Evolutionary conservation across 2,113 vertebrate species (phyloP).

Genomic region (Pseudorasbora parva): DNA sequence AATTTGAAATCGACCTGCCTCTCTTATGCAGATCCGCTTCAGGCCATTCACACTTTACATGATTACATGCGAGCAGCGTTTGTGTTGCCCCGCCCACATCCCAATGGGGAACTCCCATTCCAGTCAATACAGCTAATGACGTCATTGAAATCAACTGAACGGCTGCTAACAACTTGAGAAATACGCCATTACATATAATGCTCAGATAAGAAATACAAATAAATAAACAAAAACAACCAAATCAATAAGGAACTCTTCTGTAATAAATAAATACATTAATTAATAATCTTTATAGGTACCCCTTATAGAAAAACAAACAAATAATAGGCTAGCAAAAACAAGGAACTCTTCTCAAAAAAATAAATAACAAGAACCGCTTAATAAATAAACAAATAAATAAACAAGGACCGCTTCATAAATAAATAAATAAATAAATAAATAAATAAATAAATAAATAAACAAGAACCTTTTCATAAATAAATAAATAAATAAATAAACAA

Average conservation of each 20-base stretch:
- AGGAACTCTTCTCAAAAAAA: too few species aligned
- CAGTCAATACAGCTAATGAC: neutral
- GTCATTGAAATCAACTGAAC: neutral
- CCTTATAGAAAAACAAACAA: too few species aligned
- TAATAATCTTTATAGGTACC: too few species aligned
- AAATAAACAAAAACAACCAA: too few species aligned
- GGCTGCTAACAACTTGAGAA: neutral
- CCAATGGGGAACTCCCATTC: neutral
- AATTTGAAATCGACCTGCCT: neutral
- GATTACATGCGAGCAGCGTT: neutral
- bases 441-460: neutral
- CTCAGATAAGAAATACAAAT: too few species aligned
- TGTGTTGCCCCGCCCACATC: neutral
- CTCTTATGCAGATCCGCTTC: neutral
- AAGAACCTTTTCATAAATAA: neutral
- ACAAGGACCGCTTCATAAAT: too few species aligned
- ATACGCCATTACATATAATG: too few species aligned
- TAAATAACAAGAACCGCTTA: too few species aligned
- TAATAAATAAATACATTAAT: too few species aligned
- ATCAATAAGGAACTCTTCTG: too few species aligned
- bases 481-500: neutral
- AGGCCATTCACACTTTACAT: neutral
- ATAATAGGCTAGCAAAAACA: too few species aligned
- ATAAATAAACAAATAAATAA: too few species aligned
- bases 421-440: neutral